These are phyloP conservation scores for Apamea epomidion DNA, from an alignment of 2,888 invertebrate genomes.

Conservation along the genomic window DNA sequence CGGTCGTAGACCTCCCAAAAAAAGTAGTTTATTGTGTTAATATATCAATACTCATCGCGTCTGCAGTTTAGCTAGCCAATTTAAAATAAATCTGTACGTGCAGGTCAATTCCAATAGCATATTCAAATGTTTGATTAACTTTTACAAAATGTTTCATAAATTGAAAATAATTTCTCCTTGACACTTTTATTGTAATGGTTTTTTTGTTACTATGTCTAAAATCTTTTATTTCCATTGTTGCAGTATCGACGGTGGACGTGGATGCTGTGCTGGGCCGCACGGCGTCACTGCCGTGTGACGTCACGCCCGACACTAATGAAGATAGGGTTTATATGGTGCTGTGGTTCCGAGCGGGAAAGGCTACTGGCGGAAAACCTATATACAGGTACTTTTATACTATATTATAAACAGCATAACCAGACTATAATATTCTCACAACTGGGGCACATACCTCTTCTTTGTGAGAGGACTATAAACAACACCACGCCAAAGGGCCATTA, in stretches of 20 bases:
- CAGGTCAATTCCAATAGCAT: not conserved
- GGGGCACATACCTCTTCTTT: too few relatives aligned
- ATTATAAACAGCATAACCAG: not conserved
- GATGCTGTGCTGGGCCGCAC: slow-evolving; percentile 96
- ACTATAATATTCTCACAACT: not conserved
- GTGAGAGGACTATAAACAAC: not conserved
- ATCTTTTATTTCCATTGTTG: slow-evolving; percentile 63
- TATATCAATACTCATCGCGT: too few relatives aligned
- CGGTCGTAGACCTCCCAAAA: too few relatives aligned
- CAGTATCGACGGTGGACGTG: slow-evolving; percentile 91
- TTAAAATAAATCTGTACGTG: not conserved
- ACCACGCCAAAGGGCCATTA: not conserved
- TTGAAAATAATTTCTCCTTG: not conserved
- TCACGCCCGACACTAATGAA: slow-evolving; percentile 95
- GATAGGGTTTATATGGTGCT: slow-evolving; percentile 97
- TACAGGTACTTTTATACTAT: slow-evolving; percentile 92
- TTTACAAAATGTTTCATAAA: not conserved
- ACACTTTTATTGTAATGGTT: too few relatives aligned
- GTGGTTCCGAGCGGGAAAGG: slow-evolving; percentile 94
- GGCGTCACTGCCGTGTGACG: slow-evolving; percentile 96
- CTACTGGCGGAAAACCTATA: slow-evolving; percentile 96
- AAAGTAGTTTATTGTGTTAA: too few relatives aligned
- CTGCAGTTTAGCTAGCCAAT: too few relatives aligned
- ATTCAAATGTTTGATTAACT: not conserved
- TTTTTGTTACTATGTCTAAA: not conserved